These are phyloP conservation scores for Bovichtus diacanthus DNA, from an alignment of 2,797 vertebrate genomes.

Conservation along the genomic window DNA sequence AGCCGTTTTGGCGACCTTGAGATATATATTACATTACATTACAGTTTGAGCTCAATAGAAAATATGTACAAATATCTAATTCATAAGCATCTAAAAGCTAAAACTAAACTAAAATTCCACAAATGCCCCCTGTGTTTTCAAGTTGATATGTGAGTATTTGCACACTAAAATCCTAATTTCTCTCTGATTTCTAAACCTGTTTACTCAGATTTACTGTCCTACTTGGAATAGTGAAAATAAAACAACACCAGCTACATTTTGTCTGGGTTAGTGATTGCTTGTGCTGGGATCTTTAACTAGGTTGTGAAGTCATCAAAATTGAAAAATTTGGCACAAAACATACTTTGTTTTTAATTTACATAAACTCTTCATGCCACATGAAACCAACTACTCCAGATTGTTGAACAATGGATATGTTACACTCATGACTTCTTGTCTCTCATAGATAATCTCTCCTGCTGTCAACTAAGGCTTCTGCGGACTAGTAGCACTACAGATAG, in stretches of 20 bases:
- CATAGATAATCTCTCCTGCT: conserved; percentile 3
- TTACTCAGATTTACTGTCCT: too few species aligned
- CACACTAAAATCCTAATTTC: too few species aligned
- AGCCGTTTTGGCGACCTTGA: too few species aligned
- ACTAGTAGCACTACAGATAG: background rate
- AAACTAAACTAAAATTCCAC: too few species aligned
- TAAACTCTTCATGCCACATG: background rate
- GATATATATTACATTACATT: too few species aligned
- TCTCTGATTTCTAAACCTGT: too few species aligned
- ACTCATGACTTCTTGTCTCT: background rate
- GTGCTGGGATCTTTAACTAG: background rate
- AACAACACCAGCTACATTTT: background rate
- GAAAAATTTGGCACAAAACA: background rate
- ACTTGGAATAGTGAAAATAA: too few species aligned
- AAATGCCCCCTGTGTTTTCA: too few species aligned
- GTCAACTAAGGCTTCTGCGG: background rate
- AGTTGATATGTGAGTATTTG: too few species aligned
- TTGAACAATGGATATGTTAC: background rate
- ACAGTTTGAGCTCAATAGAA: too few species aligned
- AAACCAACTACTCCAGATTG: background rate
- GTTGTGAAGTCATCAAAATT: background rate
- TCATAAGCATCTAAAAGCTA: too few species aligned
- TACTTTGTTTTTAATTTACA: background rate
- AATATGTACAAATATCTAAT: too few species aligned
- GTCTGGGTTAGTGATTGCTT: background rate